phyloP scores from a whole-genome alignment of 2,113 vertebrate species.

The Alligator sinensis region DNA sequence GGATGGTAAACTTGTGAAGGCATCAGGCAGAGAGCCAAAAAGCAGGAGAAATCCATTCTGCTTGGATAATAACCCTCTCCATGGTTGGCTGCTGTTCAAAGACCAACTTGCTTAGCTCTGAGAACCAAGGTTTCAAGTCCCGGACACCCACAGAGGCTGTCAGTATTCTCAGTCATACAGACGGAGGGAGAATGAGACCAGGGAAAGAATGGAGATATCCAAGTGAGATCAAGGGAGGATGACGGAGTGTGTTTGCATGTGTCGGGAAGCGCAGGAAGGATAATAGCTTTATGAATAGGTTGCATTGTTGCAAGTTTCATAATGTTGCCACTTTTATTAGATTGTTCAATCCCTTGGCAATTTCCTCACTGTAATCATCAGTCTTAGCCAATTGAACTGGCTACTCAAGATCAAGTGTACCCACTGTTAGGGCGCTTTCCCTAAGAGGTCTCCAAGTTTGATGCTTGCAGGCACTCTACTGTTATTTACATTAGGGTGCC shows the following conservation, averaged over 20 bases:
- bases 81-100: background rate
- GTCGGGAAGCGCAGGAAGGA: background rate
- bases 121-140: background rate
- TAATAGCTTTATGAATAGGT: background rate
- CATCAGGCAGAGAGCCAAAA: background rate
- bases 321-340: background rate
- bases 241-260: background rate
- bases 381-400: accelerated
- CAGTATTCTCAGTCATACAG: background rate
- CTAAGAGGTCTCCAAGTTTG: accelerated
- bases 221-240: background rate
- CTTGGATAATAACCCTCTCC: background rate
- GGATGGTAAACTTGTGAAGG: background rate
- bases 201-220: background rate
- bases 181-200: background rate
- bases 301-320: background rate
- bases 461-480: background rate
- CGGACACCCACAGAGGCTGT: background rate
- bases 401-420: accelerated
- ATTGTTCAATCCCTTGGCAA: background rate
- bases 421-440: background rate
- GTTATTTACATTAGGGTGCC: background rate
- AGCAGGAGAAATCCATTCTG: background rate
- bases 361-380: accelerated
- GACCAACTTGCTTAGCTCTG: background rate